Evolutionary conservation across 1,140 invertebrate species (phyloP).

Genomic region (Lasioglossum albipes): DNA sequence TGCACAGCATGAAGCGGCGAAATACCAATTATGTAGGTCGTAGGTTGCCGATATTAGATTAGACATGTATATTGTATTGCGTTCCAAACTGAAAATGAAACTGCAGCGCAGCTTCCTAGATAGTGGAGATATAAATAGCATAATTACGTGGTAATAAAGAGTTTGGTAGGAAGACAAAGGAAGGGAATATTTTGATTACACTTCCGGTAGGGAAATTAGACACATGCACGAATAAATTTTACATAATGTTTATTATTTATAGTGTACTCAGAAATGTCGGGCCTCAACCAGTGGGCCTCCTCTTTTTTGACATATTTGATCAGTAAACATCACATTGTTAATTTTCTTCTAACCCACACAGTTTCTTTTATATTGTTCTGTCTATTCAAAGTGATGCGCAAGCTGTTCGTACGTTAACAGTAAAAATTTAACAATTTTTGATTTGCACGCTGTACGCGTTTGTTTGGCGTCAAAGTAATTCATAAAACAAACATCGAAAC

Average conservation of each 20-base stretch:
- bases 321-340: conserved; percentile 74
- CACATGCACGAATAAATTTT: conserved; percentile 65
- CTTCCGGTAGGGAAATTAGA: neutral
- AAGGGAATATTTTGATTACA: neutral
- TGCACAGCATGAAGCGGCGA: too few relatives aligned
- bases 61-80: too few relatives aligned
- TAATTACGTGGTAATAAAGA: too few relatives aligned
- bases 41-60: too few relatives aligned
- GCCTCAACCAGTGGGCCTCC: conserved; percentile 76
- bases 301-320: conserved; percentile 73
- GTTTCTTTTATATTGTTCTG: conserved; percentile 51
- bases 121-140: too few relatives aligned
- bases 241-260: conserved; percentile 77
- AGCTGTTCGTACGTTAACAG: conserved; percentile 40
- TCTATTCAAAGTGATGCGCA: conserved; percentile 64
- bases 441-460: neutral
- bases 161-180: too few relatives aligned
- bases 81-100: too few relatives aligned
- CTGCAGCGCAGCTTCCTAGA: too few relatives aligned
- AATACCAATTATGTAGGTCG: too few relatives aligned
- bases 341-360: conserved; percentile 69
- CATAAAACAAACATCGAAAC: neutral
- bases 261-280: conserved; percentile 74
- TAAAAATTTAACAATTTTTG: neutral
- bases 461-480: neutral